A percentile compares a stretch with the other conserved stretches of the same genome.
Conservation (phyloP, 2,797 vertebrate species). For the Gobionotothen gibberifrons region DNA sequence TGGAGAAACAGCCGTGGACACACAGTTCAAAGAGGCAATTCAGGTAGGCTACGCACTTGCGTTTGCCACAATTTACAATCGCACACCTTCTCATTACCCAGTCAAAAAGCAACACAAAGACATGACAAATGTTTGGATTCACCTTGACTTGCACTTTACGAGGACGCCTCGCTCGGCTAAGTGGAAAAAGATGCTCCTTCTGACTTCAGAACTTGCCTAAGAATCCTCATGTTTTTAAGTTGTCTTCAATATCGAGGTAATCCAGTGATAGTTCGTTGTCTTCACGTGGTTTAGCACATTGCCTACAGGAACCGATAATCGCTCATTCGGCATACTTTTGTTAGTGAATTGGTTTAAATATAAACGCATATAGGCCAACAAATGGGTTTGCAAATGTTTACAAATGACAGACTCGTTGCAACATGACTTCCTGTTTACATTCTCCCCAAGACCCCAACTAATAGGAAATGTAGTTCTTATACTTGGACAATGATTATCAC, state of each 20-base stretch:
- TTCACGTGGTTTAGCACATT: neutral
- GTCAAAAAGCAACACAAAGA: neutral
- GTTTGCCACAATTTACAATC: neutral
- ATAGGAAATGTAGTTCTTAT: neutral
- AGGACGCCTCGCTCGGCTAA: neutral
- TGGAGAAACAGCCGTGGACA: neutral
- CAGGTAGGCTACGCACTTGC: neutral
- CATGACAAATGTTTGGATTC: neutral
- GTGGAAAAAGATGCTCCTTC: neutral
- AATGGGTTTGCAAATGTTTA: too few relatives aligned
- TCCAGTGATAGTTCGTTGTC: neutral
- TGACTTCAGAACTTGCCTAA: neutral
- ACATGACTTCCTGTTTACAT: constrained; percentile 8
- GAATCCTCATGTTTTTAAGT: neutral
- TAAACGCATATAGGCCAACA: neutral
- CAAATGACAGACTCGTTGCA: neutral
- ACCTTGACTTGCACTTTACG: neutral
- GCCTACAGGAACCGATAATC: neutral
- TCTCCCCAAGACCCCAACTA: neutral
- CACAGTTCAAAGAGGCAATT: neutral
- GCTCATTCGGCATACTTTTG: neutral
- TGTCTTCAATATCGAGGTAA: neutral
- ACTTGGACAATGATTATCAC: neutral
- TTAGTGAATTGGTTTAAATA: neutral
- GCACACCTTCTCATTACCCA: neutral